Evolutionary conservation across 2,797 vertebrate species (phyloP).

Genomic region (Chromobotia macracanthus): DNA sequence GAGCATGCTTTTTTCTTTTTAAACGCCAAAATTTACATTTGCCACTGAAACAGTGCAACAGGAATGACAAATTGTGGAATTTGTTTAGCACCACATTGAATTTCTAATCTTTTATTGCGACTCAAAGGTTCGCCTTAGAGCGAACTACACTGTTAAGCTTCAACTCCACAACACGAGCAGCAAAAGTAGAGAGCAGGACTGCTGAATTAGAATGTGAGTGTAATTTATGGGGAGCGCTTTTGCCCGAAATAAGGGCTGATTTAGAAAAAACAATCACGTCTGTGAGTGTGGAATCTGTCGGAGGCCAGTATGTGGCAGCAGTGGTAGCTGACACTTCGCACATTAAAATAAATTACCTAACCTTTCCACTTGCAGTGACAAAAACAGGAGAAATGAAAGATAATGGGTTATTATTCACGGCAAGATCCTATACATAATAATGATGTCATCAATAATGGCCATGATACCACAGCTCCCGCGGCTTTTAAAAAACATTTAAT

Average conservation of each 20-base stretch:
- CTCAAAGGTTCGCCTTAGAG: neutral
- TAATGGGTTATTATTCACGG: slow-evolving; percentile 83
- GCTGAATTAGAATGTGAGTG: slow-evolving; percentile 69
- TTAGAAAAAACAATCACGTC: slow-evolving; percentile 76
- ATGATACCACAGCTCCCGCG: slow-evolving; percentile 72
- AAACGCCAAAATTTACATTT: neutral
- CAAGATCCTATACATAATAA: slow-evolving; percentile 81
- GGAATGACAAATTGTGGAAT: neutral
- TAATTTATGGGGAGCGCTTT: slow-evolving; percentile 74
- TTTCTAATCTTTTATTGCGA: slow-evolving; percentile 2
- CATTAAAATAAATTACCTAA: slow-evolving; percentile 87
- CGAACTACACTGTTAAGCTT: slow-evolving; percentile 3
- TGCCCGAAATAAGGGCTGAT: slow-evolving; percentile 72
- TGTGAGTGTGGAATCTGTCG: slow-evolving; percentile 77
- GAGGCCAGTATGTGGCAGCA: slow-evolving; percentile 72
- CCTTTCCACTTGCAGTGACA: slow-evolving; percentile 83
- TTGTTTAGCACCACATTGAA: neutral
- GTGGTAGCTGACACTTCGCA: slow-evolving; percentile 79
- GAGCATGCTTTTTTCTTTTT: neutral
- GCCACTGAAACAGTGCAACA: neutral
- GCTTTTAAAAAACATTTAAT: slow-evolving; percentile 84
- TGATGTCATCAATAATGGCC: slow-evolving; percentile 84
- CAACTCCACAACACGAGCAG: slow-evolving; percentile 25
- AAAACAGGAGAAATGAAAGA: slow-evolving; percentile 84
- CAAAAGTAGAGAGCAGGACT: slow-evolving; percentile 32